Conservation (phyloP, 64 coral and sea anemone genomes). For the Astreopora myriophthalma region DNA sequence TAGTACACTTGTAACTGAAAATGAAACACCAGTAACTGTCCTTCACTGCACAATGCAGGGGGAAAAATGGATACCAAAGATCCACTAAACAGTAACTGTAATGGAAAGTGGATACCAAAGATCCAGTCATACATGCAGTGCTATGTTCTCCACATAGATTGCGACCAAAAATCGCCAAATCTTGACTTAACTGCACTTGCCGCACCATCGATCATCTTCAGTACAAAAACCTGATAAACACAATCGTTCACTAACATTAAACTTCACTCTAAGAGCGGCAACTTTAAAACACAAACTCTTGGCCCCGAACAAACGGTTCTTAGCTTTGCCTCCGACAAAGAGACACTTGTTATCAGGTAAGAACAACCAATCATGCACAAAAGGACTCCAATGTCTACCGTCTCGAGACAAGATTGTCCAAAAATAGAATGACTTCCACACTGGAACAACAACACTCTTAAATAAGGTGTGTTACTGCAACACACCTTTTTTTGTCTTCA, state of each 20-base stretch:
- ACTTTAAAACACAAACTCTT: not conserved
- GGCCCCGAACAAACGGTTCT: not conserved
- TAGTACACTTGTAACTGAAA: no score
- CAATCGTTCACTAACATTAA: not conserved
- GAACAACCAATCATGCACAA: not conserved
- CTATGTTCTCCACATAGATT: not conserved
- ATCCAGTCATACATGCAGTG: not conserved
- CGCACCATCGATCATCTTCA: not conserved
- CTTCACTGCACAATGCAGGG: no score
- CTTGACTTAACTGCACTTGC: not conserved
- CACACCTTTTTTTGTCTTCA: slow-evolving; percentile 25
- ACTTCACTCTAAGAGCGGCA: not conserved
- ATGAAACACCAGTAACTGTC: no score
- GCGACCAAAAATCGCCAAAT: not conserved
- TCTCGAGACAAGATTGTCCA: not conserved
- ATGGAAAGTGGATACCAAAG: not conserved
- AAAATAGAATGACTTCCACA: not conserved
- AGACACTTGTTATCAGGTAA: not conserved
- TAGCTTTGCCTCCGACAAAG: not conserved
- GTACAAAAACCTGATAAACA: not conserved
- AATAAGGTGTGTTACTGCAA: slow-evolving; percentile 3
- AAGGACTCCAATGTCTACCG: not conserved
- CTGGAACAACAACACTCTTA: not conserved
- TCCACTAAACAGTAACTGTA: not conserved
- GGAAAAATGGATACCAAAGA: not conserved